Evolutionary conservation across 2,888 invertebrate genomes (phyloP), one percentile per base, ranked within the genome.

Genomic region (Sphaeridia pumilis): DNA sequence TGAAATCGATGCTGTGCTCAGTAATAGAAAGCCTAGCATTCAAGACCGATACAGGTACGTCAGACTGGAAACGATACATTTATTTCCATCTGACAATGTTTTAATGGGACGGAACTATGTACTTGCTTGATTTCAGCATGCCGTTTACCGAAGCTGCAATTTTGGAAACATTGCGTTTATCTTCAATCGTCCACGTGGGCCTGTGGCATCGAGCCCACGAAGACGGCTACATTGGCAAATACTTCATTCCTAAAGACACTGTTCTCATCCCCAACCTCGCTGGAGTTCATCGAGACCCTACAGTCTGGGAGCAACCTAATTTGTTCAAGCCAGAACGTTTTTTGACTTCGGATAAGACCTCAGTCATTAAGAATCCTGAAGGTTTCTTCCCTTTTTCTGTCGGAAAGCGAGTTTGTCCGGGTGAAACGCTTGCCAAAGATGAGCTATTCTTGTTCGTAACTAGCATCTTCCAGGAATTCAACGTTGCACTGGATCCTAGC

Each of bases 401-500:
- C 24, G 61, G 61, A 28, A 58, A 58, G 43, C 27, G 59, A 36
- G 25, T 44, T 14, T 61, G 61, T 38, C 49, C 58, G 4, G 61
- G 59, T 17, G 56, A 56, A 42, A 48, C 52, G 1, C 34, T 61
- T 10, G 61, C 58, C 4, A 45, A 47, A 21, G 52, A 60, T 46
- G 56, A 58, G 14, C 42, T 61, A 10, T 61, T 60, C 41, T 20
- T 60, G 12, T 55, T 58, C 26, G 20, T 50, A n/a, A 49, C 59
- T 3, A 41, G 48, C 12, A 46, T 64, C 7, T 48, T 62, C 20
- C 64, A 64, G 24, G 4, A 44, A 35, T 62, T 61, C 28, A 10
- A 27, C 17, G 51, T 62, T 3, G 20, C 35, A 2, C 46, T 50
- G 12, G 59, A 59, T 53, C 58, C 58, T n/a, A 35, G 44, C 14